Base-by-base conservation (phyloP, 2,888 invertebrate genomes). In the Cactoblastis cactorum region DNA sequence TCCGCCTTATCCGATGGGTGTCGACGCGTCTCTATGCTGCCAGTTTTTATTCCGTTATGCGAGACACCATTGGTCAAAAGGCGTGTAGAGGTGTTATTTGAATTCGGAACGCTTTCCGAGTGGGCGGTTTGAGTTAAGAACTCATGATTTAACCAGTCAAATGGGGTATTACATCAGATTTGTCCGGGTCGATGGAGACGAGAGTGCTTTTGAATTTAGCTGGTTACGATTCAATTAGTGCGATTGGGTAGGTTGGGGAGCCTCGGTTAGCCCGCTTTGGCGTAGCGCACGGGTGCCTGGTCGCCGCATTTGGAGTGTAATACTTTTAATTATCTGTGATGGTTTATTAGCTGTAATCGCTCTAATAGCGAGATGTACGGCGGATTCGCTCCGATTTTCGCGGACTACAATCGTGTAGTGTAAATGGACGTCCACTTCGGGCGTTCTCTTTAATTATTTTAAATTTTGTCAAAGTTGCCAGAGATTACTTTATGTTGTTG, bases 321-420 rank as follows among this genome's bases (percentile, higher is more conserved):
- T 76, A 77, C 76, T 83, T 84, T 87, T 85, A 88, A 89, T 88
- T 87, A 86, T 78, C 84, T 85, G 80, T 76, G 78, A 90, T 88
- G 87, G 88, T 91, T 91, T 91, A 91, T 91, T 90, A 83, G 79
- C 75, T 67, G 37, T 48, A 48, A 48, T 48, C 47, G 17, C 47
- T 48, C 80, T 76, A 85, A 82, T 83, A 77, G 78, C 73, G 74
- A 72, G 75, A 76, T 77, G 77, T 81, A 80, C 70, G 62, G 65
- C 61, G 57, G 48, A 63, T 67, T 59, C 46, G 45, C 45, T 18
- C 19, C 50, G 54, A 47, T 49, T 46, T 15, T 11, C 8, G 33
- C 35, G 35, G 46, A 35, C 14, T 47, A 14, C 9, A 35, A 12
- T 47, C 18, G 17, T 12, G 3, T 5, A 19, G 15, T 12, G 14